Percentiles rank a stretch among this genome's conserved stretches.
phyloP scores from a whole-genome alignment of 2,797 vertebrate genomes.

The Gallinago solitaria region DNA sequence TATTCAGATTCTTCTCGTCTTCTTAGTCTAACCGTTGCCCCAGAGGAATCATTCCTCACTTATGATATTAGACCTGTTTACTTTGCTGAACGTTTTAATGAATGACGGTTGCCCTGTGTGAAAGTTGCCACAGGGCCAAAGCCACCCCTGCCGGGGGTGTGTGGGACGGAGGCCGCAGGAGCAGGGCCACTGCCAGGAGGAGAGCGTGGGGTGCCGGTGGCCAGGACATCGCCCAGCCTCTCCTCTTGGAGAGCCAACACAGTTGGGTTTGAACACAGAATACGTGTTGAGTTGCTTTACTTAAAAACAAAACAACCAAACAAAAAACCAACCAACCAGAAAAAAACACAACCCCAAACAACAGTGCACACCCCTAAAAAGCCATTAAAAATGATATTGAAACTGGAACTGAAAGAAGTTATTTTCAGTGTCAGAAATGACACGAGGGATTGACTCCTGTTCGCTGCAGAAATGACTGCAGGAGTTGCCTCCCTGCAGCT shows the following conservation, averaged over 20 bases:
- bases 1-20: neutral
- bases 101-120: fast-evolving
- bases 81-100: neutral
- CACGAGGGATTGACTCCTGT: neutral
- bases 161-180: neutral
- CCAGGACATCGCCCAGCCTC: neutral
- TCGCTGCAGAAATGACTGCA: neutral
- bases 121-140: neutral
- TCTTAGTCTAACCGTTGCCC: neutral
- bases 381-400: neutral
- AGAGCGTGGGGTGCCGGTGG: neutral
- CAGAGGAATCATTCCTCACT: neutral
- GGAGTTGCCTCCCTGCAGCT: neutral
- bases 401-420: neutral
- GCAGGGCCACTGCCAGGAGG: neutral
- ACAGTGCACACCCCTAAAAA: neutral
- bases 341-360: no score
- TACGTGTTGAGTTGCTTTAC: neutral
- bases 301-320: neutral
- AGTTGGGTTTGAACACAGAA: neutral
- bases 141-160: neutral
- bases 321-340: no score
- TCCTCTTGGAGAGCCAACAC: neutral
- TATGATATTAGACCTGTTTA: neutral
- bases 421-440: neutral